Percentiles rank a stretch among this genome's conserved stretches.
phyloP scores from a whole-genome alignment of 1,140 invertebrate genomes.

The Laupala kohalensis region DNA sequence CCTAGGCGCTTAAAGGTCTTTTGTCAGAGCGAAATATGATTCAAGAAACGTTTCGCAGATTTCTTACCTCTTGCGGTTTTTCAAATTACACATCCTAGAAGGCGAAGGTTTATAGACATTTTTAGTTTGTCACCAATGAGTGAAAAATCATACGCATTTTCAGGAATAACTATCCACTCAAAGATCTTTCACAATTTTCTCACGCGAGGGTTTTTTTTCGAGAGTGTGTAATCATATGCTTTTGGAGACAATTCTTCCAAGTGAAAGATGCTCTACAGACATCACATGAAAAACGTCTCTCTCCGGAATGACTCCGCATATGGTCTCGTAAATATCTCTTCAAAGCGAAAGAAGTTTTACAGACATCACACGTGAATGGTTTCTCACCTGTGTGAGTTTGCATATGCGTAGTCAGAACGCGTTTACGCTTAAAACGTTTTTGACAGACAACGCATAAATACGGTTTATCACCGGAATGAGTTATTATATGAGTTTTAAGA shows the following conservation, averaged over 20 bases:
- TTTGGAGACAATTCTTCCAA: slow-evolving; percentile 9
- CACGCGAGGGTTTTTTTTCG: slow-evolving; percentile 11
- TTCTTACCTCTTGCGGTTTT: too few relatives aligned
- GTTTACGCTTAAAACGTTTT: slow-evolving; percentile 18
- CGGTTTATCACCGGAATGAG: slow-evolving; percentile 51
- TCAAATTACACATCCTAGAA: too few relatives aligned
- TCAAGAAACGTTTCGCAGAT: too few relatives aligned
- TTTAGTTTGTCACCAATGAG: too few relatives aligned
- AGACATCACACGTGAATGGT: slow-evolving; percentile 24
- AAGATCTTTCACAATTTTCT: slow-evolving; percentile 35
- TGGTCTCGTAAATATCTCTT: slow-evolving; percentile 52
- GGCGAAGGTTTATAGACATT: too few relatives aligned
- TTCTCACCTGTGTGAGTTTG: slow-evolving; percentile 26
- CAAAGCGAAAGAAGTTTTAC: slow-evolving; percentile 20
- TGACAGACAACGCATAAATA: too few relatives aligned
- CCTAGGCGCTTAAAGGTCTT: too few relatives aligned
- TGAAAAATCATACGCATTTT: too few relatives aligned
- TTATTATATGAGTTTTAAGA: slow-evolving; percentile 32
- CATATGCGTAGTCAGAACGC: slow-evolving; percentile 32
- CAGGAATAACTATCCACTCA: too few relatives aligned
- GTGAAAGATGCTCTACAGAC: slow-evolving; percentile 36
- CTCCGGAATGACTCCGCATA: slow-evolving; percentile 36
- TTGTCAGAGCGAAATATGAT: too few relatives aligned
- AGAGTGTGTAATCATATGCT: slow-evolving; percentile 26
- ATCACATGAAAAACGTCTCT: slow-evolving; percentile 34